Evolutionary conservation across 2,113 vertebrate genomes (phyloP), one percentile per base, ranked within the genome.

Genomic region (Phalacrocorax pelagicus): DNA sequence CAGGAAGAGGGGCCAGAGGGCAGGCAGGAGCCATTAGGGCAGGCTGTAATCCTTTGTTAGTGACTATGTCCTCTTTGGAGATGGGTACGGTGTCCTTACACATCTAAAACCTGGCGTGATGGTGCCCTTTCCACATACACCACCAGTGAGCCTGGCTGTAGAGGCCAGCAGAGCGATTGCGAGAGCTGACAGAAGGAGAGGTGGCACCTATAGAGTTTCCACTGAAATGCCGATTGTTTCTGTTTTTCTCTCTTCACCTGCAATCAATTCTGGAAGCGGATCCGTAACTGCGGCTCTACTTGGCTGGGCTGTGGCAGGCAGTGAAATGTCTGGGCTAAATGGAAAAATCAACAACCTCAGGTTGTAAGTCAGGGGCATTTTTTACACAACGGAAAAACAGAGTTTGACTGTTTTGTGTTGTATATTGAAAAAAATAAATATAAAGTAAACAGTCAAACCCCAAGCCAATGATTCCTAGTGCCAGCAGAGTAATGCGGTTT

Each of bases 381-480:
- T 86, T 86, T 57, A 75, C 65, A 86, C 80, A 84, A 77, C 24
- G 65, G 91, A 96, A 97, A 97, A 95, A 90, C 90, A 84, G 77
- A 59, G 59, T 83, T 93, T 75, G 94, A 85, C 94, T 91, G 81
- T 26, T 92, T 94, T 94, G 75, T 86, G 82, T 92, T 91, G 96
- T 91, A 26, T 87, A 54, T 90, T 92, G 69, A 4, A 94, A 96
- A 79, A 94, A 78, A 54, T 12, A 26, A 86, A 96, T 72, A 51
- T 88, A 97, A 97, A 95, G 92, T 78, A 94, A 97, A 95, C 94
- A 97, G 89, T 96, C 94, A 90, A 96, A 95, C 89, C 94, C 96
- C 93, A 94, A 93, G 96, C 94, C 96, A 94, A 72, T 49, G 87
- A 62, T 73, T 73, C 24, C 89, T 46, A 40, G 54, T 21, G 95